These are phyloP conservation scores for Caenorhabditis becei DNA, from an alignment of 2,888 invertebrate species.

Conservation along the genomic window DNA sequence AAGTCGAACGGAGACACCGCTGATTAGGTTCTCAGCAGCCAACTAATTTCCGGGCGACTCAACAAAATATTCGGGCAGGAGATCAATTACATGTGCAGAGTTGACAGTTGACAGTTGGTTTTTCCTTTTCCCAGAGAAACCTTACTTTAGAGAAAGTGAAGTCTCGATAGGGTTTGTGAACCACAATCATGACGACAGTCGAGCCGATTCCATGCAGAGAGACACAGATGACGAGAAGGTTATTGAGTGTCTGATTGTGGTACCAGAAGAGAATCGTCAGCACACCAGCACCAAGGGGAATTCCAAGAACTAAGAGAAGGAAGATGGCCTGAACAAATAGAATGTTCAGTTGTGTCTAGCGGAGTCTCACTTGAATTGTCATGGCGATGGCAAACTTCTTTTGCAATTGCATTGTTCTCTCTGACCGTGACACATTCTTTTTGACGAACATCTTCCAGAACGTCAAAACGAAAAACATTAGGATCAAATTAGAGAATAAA, in stretches of 20 bases:
- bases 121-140: neutral
- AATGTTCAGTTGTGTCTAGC: neutral
- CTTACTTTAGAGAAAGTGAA: neutral
- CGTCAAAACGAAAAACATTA: neutral
- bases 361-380: neutral
- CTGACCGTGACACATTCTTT: neutral
- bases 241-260: neutral
- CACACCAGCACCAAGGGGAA: neutral
- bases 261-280: neutral
- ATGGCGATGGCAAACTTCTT: neutral
- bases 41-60: too few relatives aligned
- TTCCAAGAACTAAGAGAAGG: neutral
- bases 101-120: too few relatives aligned
- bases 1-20: too few relatives aligned
- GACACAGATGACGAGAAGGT: neutral
- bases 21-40: too few relatives aligned
- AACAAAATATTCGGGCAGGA: too few relatives aligned
- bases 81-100: too few relatives aligned
- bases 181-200: neutral
- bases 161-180: constrained; percentile 1
- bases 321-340: neutral
- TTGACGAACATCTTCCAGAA: neutral
- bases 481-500: neutral
- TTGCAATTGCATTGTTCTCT: neutral
- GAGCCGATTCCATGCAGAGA: neutral